Conservation (phyloP, 2,888 invertebrate genomes). For the Limenitis camilla region DNA sequence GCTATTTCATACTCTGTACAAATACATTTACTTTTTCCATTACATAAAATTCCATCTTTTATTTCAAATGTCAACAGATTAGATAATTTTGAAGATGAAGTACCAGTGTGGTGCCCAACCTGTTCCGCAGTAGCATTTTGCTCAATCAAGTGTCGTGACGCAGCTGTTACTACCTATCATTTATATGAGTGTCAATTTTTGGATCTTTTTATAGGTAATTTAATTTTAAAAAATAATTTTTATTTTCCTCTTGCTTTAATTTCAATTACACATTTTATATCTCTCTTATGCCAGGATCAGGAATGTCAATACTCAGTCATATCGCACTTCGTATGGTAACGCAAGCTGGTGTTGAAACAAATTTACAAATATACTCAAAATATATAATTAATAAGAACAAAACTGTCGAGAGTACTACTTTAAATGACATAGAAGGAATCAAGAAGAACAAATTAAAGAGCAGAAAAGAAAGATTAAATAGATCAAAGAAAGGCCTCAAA, state of each 20-base stretch:
- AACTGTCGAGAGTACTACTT: conserved; percentile 42
- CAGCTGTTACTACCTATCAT: conserved; percentile 80
- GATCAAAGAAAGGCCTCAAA: conserved; percentile 52
- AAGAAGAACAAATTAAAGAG: conserved; percentile 61
- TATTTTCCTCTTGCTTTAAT: no score
- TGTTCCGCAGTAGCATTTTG: conserved; percentile 88
- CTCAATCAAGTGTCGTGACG: conserved; percentile 76
- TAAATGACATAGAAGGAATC: conserved; percentile 58
- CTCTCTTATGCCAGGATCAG: no score
- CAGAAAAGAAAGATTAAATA: conserved; percentile 57
- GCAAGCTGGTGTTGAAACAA: conserved; percentile 73
- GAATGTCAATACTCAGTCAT: conserved; percentile 86
- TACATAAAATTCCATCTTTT: not conserved
- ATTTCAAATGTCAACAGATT: conserved; percentile 32
- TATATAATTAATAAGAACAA: conserved; percentile 45
- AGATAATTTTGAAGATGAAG: conserved; percentile 47
- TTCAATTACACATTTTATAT: no score
- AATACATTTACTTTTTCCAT: not conserved
- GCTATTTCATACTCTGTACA: not conserved
- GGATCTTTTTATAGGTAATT: conserved; percentile 83
- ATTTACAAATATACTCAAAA: conserved; percentile 64
- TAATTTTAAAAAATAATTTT: no score
- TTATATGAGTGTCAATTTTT: conserved; percentile 83
- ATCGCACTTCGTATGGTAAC: conserved; percentile 86
- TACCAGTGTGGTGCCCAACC: conserved; percentile 81